Percentiles rank a stretch among this genome's conserved stretches.
Evolutionary conservation across 1,140 invertebrate species (phyloP).

Genomic region (Orius insidiosus): DNA sequence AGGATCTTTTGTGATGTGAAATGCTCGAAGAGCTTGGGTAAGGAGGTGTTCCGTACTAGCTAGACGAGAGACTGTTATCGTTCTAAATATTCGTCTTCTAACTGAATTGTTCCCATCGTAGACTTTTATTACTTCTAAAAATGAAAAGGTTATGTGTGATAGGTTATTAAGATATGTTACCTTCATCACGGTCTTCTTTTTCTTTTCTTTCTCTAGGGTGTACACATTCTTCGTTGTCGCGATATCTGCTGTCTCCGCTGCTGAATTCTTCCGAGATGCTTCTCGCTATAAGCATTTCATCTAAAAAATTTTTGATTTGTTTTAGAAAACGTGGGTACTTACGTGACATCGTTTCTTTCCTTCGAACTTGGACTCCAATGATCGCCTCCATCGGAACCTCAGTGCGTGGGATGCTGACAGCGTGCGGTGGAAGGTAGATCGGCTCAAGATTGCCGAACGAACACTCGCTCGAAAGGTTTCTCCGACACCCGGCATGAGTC

Average conservation of each 20-base stretch:
- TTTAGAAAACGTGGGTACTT: constrained; percentile 47
- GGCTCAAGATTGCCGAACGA: constrained; percentile 92
- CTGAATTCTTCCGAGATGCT: constrained; percentile 78
- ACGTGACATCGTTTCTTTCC: constrained; percentile 59
- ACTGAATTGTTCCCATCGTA: constrained; percentile 95
- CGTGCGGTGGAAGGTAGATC: constrained; percentile 94
- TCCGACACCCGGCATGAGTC: constrained; percentile 79
- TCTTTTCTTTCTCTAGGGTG: constrained; percentile 48
- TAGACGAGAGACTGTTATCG: constrained; percentile 72
- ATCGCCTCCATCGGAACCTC: constrained; percentile 96
- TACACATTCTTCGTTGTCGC: constrained; percentile 40
- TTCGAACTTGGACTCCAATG: constrained; percentile 71
- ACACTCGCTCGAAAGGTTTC: constrained; percentile 74
- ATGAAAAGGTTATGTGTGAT: neutral
- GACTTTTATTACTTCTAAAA: constrained; percentile 79
- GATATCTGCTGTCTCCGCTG: constrained; percentile 49
- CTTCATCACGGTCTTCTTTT: constrained; percentile 76
- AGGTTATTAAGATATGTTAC: no score
- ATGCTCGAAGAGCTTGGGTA: constrained; percentile 77
- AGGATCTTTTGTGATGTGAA: constrained; percentile 90
- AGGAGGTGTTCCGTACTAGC: constrained; percentile 76
- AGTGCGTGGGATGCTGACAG: constrained; percentile 92
- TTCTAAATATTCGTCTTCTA: constrained; percentile 75
- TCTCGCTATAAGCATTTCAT: constrained; percentile 37
- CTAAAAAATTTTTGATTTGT: neutral